Conservation (phyloP, 2,888 invertebrate species). For the Dugesia japonica region DNA sequence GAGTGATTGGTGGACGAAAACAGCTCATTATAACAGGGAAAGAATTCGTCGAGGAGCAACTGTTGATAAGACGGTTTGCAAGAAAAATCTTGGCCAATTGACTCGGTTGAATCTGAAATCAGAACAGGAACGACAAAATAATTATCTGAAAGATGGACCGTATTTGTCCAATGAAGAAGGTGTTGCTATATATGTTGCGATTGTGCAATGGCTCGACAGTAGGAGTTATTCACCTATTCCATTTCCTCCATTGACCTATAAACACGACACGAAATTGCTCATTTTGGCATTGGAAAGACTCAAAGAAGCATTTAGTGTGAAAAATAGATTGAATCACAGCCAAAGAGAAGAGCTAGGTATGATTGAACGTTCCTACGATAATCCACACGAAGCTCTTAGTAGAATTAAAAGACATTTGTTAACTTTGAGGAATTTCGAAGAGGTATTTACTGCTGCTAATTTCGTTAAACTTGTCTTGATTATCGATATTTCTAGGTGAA, state of each 20-base stretch:
- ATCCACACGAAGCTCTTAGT: slow-evolving; percentile 94
- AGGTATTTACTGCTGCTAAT: too few relatives aligned
- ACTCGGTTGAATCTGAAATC: slow-evolving; percentile 86
- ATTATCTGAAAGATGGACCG: slow-evolving; percentile 96
- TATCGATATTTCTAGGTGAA: slow-evolving; percentile 56
- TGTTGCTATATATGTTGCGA: slow-evolving; percentile 96
- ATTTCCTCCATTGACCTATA: slow-evolving; percentile 94
- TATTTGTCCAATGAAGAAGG: slow-evolving; percentile 99
- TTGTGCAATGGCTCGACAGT: slow-evolving; percentile 97
- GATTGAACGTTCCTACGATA: slow-evolving; percentile 98
- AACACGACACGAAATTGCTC: slow-evolving; percentile 92
- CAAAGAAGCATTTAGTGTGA: slow-evolving; percentile 93
- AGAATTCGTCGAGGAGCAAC: slow-evolving; percentile 96
- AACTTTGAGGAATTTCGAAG: slow-evolving; percentile 92
- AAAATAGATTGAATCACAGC: slow-evolving; percentile 88
- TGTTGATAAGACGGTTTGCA: slow-evolving; percentile 95
- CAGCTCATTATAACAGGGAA: slow-evolving; percentile 96
- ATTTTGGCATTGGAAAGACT: slow-evolving; percentile 85
- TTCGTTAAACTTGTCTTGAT: too few relatives aligned
- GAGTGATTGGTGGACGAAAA: slow-evolving; percentile 99
- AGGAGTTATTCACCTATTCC: slow-evolving; percentile 95
- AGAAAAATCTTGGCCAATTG: slow-evolving; percentile 93
- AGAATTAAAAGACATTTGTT: slow-evolving; percentile 95
- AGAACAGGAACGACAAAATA: slow-evolving; percentile 95
- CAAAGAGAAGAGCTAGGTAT: slow-evolving; percentile 92